Conservation (phyloP, 2,888 invertebrate species). For the Atethmia centrago region DNA sequence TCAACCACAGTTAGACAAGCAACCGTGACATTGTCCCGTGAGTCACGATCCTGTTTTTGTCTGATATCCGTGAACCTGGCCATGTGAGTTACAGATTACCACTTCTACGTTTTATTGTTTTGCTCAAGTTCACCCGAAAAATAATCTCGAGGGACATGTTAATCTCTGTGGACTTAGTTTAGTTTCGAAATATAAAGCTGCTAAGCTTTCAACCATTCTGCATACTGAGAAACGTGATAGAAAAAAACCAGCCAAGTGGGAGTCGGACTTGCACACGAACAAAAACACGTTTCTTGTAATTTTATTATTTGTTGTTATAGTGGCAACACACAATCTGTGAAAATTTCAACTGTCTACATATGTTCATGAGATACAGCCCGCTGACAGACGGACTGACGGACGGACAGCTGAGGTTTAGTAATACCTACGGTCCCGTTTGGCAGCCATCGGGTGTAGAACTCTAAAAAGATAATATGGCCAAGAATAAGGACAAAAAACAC, state of each 20-base stretch:
- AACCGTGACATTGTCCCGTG: slow-evolving; percentile 48
- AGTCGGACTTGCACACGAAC: too few species aligned
- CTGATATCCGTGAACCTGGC: slow-evolving; percentile 22
- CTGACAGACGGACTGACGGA: too few species aligned
- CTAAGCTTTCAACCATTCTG: not conserved
- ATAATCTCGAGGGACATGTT: not conserved
- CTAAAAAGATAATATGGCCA: not conserved
- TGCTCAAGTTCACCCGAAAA: not conserved
- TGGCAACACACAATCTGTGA: too few species aligned
- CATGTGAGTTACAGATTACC: not conserved
- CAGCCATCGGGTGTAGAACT: too few species aligned
- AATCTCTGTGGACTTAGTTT: not conserved
- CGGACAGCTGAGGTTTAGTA: too few species aligned
- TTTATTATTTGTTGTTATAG: too few species aligned
- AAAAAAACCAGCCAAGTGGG: not conserved
- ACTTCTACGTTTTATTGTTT: not conserved
- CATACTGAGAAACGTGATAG: not conserved
- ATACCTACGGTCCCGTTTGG: too few species aligned
- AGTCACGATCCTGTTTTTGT: slow-evolving; percentile 30
- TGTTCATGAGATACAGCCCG: too few species aligned
- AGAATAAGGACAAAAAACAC: not conserved
- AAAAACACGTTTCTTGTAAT: too few species aligned
- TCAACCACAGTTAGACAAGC: slow-evolving; percentile 19
- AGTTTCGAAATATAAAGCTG: not conserved
- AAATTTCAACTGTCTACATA: too few species aligned